These are phyloP conservation scores for Calypte anna DNA, from an alignment of 2,113 vertebrate species.

Conservation along the genomic window DNA sequence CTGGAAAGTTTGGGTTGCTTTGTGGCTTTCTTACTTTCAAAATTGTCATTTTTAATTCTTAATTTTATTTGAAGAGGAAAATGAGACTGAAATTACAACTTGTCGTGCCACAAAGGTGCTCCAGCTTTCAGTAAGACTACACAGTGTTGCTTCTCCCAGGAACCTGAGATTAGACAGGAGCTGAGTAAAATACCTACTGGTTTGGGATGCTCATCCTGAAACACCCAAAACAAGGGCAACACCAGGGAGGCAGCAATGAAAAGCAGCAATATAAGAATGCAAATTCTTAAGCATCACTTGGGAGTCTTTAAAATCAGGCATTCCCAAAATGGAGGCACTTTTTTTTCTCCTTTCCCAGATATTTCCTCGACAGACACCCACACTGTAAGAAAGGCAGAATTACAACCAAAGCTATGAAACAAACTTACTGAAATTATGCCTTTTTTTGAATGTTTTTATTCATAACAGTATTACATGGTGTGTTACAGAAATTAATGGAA, in stretches of 20 bases:
- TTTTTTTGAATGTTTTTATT: slow-evolving; percentile 91
- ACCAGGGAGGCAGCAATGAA: background rate
- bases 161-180: background rate
- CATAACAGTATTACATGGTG: slow-evolving; percentile 96
- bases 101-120: background rate
- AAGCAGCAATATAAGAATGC: background rate
- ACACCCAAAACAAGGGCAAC: background rate
- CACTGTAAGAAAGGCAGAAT: background rate
- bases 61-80: background rate
- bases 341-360: background rate
- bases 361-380: background rate
- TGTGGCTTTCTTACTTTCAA: background rate
- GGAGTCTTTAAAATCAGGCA: background rate
- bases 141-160: background rate
- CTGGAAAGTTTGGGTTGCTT: background rate
- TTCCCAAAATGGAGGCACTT: background rate
- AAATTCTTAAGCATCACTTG: background rate
- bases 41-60: background rate
- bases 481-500: slow-evolving; percentile 95
- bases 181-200: background rate
- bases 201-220: background rate
- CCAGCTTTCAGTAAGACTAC: background rate
- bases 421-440: slow-evolving; percentile 28
- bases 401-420: background rate
- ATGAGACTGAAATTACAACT: background rate